Evolutionary conservation across 2,888 invertebrate genomes (phyloP).

Genomic region (Megamerina dolium): DNA sequence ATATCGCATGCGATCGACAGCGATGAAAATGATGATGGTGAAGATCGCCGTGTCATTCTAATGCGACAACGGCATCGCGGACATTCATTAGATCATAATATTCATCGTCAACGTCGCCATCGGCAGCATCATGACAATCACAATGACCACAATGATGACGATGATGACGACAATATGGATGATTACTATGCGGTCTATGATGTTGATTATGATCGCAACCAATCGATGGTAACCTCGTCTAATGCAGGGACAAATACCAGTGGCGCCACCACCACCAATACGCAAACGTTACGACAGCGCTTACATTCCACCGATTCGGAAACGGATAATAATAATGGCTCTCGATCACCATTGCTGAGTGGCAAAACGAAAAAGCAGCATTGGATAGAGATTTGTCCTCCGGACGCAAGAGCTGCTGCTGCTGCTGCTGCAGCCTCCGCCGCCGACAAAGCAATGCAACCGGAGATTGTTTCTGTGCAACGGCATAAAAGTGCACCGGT

Average conservation of each 20-base stretch:
- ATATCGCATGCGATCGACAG: slow-evolving; percentile 6
- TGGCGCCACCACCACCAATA: neutral
- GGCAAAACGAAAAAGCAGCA: slow-evolving; percentile 38
- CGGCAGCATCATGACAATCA: neutral
- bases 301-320: slow-evolving; percentile 55
- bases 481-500: slow-evolving; percentile 16
- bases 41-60: neutral
- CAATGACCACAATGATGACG: slow-evolving; percentile 11
- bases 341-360: slow-evolving; percentile 63
- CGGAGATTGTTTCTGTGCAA: slow-evolving; percentile 26
- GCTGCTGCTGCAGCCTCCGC: slow-evolving; percentile 13
- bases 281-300: slow-evolving; percentile 26
- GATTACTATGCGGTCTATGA: no score
- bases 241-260: no score
- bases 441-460: slow-evolving; percentile 31
- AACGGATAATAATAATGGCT: slow-evolving; percentile 64
- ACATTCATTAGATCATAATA: neutral
- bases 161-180: slow-evolving; percentile 15
- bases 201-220: no score
- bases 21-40: slow-evolving; percentile 10
- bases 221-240: no score
- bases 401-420: slow-evolving; percentile 13
- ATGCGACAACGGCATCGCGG: neutral
- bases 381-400: slow-evolving; percentile 14
- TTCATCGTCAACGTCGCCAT: slow-evolving; percentile 1